Conservation (phyloP, 1,140 invertebrate species). For the Galendromus occidentalis region DNA sequence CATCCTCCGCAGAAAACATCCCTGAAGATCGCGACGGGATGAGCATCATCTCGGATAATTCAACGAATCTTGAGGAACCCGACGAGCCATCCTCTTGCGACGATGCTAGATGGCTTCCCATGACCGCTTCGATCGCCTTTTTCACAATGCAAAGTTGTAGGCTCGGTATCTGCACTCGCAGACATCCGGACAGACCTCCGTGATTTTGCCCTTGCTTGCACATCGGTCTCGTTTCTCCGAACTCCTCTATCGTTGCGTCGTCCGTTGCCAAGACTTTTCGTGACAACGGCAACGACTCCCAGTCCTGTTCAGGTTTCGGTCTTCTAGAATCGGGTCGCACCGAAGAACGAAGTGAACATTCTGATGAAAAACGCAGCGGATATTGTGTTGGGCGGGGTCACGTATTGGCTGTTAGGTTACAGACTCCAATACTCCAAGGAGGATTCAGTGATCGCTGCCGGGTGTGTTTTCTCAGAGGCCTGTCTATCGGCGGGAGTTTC, state of each 20-base stretch:
- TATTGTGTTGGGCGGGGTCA: constrained; percentile 70
- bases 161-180: not conserved
- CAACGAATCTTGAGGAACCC: not conserved
- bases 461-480: not conserved
- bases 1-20: too few species aligned
- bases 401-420: constrained; percentile 87
- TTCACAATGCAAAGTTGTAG: constrained; percentile 74
- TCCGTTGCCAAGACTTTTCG: not conserved
- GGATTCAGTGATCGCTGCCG: not conserved
- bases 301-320: constrained; percentile 46
- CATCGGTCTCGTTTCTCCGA: not conserved
- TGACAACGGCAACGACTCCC: not conserved
- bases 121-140: constrained; percentile 79
- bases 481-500: not conserved
- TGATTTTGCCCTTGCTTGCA: not conserved
- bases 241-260: not conserved
- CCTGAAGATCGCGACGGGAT: too few species aligned
- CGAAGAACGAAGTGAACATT: constrained; percentile 85
- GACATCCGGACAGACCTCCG: not conserved
- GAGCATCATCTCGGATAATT: too few species aligned
- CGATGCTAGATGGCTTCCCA: constrained; percentile 71
- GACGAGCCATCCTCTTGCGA: not conserved
- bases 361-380: constrained; percentile 91
- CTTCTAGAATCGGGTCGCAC: constrained; percentile 75
- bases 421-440: constrained; percentile 48